Percentiles rank a stretch among this genome's conserved stretches.
Conservation (phyloP, 1,140 invertebrate species). For the Antheraea mylitta region DNA sequence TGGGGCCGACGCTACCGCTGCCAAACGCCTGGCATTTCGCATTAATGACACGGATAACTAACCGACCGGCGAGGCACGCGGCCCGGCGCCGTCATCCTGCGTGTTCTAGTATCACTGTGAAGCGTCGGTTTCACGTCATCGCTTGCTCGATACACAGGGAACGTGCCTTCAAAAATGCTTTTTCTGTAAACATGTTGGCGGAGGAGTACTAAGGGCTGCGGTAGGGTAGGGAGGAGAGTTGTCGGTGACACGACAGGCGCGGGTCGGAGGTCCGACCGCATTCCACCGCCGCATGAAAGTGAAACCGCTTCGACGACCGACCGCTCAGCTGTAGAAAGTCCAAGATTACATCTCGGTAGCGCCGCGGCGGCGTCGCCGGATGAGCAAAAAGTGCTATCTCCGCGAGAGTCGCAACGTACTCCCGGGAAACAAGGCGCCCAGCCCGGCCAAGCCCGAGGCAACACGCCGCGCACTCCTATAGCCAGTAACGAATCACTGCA, state of each 20-base stretch:
- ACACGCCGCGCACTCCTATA: slow-evolving; percentile 41
- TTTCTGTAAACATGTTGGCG: slow-evolving; percentile 1
- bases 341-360: slow-evolving; percentile 66
- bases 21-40: slow-evolving; percentile 75
- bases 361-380: slow-evolving; percentile 38
- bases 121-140: neutral
- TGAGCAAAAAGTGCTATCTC: slow-evolving; percentile 65
- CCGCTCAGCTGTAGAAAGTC: slow-evolving; percentile 72
- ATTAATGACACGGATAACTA: slow-evolving; percentile 72
- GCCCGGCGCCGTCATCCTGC: slow-evolving; percentile 45
- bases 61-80: slow-evolving; percentile 15
- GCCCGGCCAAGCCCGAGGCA: slow-evolving; percentile 29
- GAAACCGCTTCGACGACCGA: slow-evolving; percentile 60
- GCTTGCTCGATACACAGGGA: neutral
- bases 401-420: slow-evolving; percentile 31
- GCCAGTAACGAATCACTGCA: slow-evolving; percentile 37
- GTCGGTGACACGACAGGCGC: slow-evolving; percentile 47
- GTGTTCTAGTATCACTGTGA: slow-evolving; percentile 3
- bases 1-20: slow-evolving; percentile 48
- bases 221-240: slow-evolving; percentile 20
- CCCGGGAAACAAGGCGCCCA: slow-evolving; percentile 51
- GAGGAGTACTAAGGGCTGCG: slow-evolving; percentile 20
- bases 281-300: slow-evolving; percentile 69
- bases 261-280: slow-evolving; percentile 71
- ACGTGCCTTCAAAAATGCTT: neutral